Evolutionary conservation across 2,888 invertebrate genomes (phyloP).

Genomic region (Mesoligia furuncula): DNA sequence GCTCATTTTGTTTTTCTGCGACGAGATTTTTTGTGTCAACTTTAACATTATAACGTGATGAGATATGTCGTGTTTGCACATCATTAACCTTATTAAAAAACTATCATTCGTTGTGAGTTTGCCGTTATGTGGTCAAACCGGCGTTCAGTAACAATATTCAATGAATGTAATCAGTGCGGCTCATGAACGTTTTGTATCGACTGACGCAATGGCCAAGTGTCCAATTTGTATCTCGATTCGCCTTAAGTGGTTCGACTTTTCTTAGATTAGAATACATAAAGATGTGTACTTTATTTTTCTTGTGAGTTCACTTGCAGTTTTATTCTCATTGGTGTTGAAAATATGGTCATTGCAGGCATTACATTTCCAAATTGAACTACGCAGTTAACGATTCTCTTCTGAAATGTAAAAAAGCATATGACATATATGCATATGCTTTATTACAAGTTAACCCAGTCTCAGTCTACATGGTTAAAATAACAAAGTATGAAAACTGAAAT

Average conservation of each 20-base stretch:
- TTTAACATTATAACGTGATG: slow-evolving; percentile 64
- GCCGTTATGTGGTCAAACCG: slow-evolving; percentile 81
- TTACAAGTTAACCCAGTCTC: background rate
- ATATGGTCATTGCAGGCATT: background rate
- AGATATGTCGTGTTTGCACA: slow-evolving; percentile 74
- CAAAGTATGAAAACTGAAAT: background rate
- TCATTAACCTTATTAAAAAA: slow-evolving; percentile 84
- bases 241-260: slow-evolving; percentile 87
- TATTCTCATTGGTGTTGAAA: slow-evolving; percentile 37
- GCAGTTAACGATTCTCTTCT: background rate
- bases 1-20: slow-evolving; percentile 61
- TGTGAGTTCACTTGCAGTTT: slow-evolving; percentile 31
- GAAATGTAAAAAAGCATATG: too few relatives aligned
- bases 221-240: slow-evolving; percentile 87
- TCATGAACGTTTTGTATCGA: slow-evolving; percentile 82
- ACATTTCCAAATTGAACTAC: background rate
- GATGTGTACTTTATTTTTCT: slow-evolving; percentile 61
- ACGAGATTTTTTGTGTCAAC: slow-evolving; percentile 66
- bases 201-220: slow-evolving; percentile 88
- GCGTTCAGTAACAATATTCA: slow-evolving; percentile 80
- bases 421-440: too few relatives aligned
- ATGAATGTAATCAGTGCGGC: slow-evolving; percentile 85
- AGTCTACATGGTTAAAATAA: background rate
- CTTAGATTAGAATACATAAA: slow-evolving; percentile 83
- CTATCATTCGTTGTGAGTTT: slow-evolving; percentile 80